phyloP scores from a whole-genome alignment of 1,140 invertebrate species.

The Tetragonula clypearis region DNA sequence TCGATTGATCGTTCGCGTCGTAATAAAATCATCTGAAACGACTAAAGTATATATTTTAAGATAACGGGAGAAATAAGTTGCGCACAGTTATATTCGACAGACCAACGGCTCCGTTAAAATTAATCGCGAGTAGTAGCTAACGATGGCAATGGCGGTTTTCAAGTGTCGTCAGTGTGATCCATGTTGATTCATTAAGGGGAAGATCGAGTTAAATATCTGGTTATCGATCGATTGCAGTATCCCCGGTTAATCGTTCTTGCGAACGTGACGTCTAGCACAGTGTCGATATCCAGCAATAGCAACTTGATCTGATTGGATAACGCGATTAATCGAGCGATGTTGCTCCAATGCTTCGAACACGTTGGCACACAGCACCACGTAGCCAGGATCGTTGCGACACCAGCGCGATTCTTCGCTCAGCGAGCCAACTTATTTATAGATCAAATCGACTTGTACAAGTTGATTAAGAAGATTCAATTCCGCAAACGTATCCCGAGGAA shows the following conservation, averaged over 20 bases:
- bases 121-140: constrained; percentile 13
- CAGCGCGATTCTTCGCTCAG: background rate
- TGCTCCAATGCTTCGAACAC: background rate
- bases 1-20: no score
- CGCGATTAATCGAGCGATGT: constrained; percentile 7
- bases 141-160: constrained; percentile 10
- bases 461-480: background rate
- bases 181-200: background rate
- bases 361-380: background rate
- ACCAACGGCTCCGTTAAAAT: constrained; percentile 19
- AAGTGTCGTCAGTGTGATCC: background rate
- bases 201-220: background rate
- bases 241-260: background rate
- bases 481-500: no score
- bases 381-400: constrained; percentile 2
- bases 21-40: no score
- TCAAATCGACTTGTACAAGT: background rate
- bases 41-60: background rate
- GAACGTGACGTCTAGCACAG: constrained; percentile 12
- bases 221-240: background rate
- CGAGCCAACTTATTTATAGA: constrained; percentile 7
- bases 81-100: background rate
- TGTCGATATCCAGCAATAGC: constrained; percentile 21
- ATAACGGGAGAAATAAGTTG: background rate
- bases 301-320: constrained; percentile 19